phyloP scores from a whole-genome alignment of 2,888 invertebrate species.

The Lithophane ornitopus region DNA sequence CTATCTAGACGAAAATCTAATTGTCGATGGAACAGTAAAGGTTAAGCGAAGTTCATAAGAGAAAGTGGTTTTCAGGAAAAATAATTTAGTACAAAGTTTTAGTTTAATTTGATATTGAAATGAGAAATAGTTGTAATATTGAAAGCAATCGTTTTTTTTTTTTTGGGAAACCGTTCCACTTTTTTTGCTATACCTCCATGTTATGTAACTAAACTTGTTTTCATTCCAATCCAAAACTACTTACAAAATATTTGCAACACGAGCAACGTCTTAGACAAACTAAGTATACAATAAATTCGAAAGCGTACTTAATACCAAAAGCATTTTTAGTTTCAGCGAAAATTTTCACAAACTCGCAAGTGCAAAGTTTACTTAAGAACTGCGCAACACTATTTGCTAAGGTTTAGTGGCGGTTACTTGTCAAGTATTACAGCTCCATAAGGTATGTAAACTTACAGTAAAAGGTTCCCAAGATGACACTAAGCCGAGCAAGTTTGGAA shows the following conservation, averaged over 20 bases:
- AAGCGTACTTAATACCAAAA: no score
- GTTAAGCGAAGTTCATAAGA: conserved; percentile 1
- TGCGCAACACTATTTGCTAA: neutral
- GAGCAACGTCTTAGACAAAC: neutral
- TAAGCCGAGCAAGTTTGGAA: conserved; percentile 22
- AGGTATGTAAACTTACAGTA: conserved; percentile 3
- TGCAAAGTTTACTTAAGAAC: neutral
- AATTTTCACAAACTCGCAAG: conserved; percentile 1
- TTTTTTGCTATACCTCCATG: neutral
- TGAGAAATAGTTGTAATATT: neutral
- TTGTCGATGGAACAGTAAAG: conserved; percentile 27
- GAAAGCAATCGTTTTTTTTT: neutral
- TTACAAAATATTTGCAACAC: conserved; percentile 7
- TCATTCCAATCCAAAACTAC: neutral
- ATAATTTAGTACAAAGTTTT: neutral
- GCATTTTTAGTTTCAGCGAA: neutral
- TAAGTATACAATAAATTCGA: neutral
- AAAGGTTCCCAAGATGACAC: conserved; percentile 36
- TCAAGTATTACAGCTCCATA: conserved; percentile 4
- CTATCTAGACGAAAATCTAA: conserved; percentile 56
- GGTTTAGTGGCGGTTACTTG: conserved; percentile 11
- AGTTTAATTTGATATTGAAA: neutral
- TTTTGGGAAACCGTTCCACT: neutral
- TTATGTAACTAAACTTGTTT: neutral
- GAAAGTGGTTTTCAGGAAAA: neutral